phyloP scores from a whole-genome alignment of 2,888 invertebrate genomes.

The Polietes domitor region DNA sequence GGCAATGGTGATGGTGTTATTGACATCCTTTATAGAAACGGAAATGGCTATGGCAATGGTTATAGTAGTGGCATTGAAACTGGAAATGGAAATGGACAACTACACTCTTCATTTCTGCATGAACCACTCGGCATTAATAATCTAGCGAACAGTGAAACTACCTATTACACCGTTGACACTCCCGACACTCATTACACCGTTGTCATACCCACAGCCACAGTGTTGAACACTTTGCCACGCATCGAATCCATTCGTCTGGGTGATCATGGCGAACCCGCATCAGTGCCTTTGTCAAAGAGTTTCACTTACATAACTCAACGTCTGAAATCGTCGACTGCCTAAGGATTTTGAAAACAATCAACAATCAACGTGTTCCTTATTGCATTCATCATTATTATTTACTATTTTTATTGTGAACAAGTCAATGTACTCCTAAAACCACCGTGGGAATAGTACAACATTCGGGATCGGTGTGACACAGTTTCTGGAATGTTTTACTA shows the following conservation, averaged over 20 bases:
- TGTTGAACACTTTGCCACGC: slow-evolving; percentile 71
- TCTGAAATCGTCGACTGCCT: slow-evolving; percentile 14
- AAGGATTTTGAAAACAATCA: background rate
- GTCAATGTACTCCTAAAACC: too few species aligned
- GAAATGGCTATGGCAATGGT: background rate
- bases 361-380: background rate
- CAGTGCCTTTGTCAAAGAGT: background rate
- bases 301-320: slow-evolving; percentile 31
- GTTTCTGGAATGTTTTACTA: too few species aligned
- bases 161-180: slow-evolving; percentile 76
- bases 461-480: too few species aligned
- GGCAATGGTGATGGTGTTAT: too few species aligned
- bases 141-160: background rate
- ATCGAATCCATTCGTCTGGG: slow-evolving; percentile 55
- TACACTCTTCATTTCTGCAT: slow-evolving; percentile 36
- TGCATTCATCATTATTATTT: too few species aligned
- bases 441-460: too few species aligned
- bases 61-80: background rate
- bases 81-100: background rate
- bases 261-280: background rate
- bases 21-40: too few species aligned
- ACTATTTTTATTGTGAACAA: too few species aligned
- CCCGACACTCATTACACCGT: slow-evolving; percentile 77
- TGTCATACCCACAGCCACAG: slow-evolving; percentile 73
- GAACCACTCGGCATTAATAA: background rate